Evolutionary conservation across 2,797 vertebrate genomes (phyloP).

Genomic region (Anableps anableps): DNA sequence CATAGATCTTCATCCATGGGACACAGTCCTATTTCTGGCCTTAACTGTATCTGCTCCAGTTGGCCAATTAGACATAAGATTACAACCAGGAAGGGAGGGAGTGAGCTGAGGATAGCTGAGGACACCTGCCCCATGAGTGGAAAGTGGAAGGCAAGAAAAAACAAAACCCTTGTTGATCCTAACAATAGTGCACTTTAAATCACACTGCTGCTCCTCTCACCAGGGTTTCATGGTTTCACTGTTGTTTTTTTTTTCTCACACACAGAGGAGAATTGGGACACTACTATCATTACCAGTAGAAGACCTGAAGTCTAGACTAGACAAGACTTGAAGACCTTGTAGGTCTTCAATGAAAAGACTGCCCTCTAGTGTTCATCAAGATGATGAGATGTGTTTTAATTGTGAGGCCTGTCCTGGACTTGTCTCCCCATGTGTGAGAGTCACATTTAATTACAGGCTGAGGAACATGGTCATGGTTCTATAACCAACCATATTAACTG

Average conservation of each 20-base stretch:
- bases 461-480: too few relatives aligned
- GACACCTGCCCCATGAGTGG: slow-evolving; percentile 4
- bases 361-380: not conserved
- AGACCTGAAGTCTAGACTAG: too few relatives aligned
- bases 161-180: not conserved
- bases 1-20: not conserved
- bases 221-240: not conserved
- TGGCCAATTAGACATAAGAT: slow-evolving; percentile 61
- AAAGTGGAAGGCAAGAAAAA: not conserved
- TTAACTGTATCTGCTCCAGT: slow-evolving; percentile 47
- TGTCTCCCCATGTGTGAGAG: not conserved
- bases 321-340: too few relatives aligned
- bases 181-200: not conserved
- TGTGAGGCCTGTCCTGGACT: too few relatives aligned
- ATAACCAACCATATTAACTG: too few relatives aligned
- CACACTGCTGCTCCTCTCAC: not conserved
- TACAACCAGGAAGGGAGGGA: slow-evolving; percentile 30
- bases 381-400: not conserved
- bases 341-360: not conserved
- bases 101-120: slow-evolving; percentile 2
- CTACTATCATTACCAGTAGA: not conserved
- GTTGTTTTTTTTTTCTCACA: not conserved
- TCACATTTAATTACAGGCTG: too few relatives aligned
- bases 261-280: not conserved
- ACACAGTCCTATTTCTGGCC: slow-evolving; percentile 38